A percentile compares a stretch with the other conserved stretches of the same genome.
These are phyloP conservation scores for Ia io DNA, from an alignment of 2,113 vertebrate species.

Conservation along the genomic window DNA sequence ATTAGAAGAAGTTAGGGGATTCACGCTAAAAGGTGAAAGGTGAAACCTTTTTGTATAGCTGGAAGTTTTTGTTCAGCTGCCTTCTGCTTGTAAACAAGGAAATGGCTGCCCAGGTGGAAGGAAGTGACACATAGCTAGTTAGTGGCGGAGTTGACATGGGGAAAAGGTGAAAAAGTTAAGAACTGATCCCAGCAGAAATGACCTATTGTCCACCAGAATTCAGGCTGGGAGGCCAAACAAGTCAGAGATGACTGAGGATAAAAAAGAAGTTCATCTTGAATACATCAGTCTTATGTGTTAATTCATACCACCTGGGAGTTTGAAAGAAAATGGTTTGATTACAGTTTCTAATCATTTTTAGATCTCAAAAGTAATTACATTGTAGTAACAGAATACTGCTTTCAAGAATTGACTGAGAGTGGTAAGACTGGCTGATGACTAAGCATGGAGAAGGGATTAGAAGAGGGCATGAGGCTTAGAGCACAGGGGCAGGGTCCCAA, in stretches of 20 bases:
- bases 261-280: neutral
- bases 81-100: neutral
- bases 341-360: neutral
- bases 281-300: neutral
- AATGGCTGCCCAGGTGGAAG: neutral
- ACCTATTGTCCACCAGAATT: neutral
- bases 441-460: neutral
- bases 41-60: neutral
- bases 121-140: neutral
- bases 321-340: neutral
- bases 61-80: neutral
- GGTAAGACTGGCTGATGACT: neutral
- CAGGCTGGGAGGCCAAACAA: neutral
- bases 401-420: neutral
- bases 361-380: neutral
- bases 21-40: neutral
- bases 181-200: neutral
- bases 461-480: no score
- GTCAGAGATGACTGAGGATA: neutral
- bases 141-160: neutral
- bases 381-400: neutral
- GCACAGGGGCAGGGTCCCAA: neutral
- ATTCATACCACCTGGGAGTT: neutral
- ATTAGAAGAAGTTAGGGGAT: neutral
- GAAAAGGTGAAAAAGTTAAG: neutral